Evolutionary conservation across 2,888 invertebrate genomes (phyloP).

Genomic region (Drosophila planitibia): DNA sequence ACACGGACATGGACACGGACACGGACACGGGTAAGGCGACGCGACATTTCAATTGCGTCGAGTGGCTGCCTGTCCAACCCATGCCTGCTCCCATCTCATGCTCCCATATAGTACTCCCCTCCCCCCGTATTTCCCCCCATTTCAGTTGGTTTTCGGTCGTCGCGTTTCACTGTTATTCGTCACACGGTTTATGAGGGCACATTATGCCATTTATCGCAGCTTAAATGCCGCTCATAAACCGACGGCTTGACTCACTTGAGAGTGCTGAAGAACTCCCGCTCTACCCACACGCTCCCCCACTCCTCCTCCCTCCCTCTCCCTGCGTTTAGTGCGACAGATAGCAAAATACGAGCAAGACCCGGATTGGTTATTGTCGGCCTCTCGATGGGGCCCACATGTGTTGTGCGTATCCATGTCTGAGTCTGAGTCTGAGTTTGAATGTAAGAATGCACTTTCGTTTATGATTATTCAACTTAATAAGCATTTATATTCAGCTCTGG

Average conservation of each 20-base stretch:
- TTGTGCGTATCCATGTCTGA: neutral
- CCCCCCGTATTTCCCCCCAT: neutral
- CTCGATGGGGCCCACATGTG: conserved; percentile 36
- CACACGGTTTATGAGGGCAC: conserved; percentile 76
- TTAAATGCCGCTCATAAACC: conserved; percentile 73
- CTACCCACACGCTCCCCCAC: neutral
- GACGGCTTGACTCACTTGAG: conserved; percentile 57
- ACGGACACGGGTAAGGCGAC: conserved; percentile 35
- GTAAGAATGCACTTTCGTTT: conserved; percentile 50
- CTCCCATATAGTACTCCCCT: neutral
- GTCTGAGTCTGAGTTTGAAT: conserved; percentile 1
- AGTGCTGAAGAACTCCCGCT: conserved; percentile 17
- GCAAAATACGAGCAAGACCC: conserved; percentile 27
- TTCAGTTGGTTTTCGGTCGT: neutral
- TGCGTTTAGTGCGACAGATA: neutral
- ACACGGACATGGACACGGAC: conserved; percentile 57
- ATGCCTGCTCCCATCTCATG: conserved; percentile 6
- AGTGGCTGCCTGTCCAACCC: conserved; percentile 47
- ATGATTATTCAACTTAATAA: conserved; percentile 49
- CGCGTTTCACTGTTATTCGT: conserved; percentile 42
- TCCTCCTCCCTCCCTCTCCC: neutral
- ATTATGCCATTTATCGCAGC: conserved; percentile 79
- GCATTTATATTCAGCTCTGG: conserved; percentile 11
- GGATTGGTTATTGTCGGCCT: conserved; percentile 27
- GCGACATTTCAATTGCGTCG: conserved; percentile 68